Percentiles rank a stretch among this genome's conserved stretches.
phyloP scores from a whole-genome alignment of 2,888 invertebrate species.

The Limnephilus rhombicus region DNA sequence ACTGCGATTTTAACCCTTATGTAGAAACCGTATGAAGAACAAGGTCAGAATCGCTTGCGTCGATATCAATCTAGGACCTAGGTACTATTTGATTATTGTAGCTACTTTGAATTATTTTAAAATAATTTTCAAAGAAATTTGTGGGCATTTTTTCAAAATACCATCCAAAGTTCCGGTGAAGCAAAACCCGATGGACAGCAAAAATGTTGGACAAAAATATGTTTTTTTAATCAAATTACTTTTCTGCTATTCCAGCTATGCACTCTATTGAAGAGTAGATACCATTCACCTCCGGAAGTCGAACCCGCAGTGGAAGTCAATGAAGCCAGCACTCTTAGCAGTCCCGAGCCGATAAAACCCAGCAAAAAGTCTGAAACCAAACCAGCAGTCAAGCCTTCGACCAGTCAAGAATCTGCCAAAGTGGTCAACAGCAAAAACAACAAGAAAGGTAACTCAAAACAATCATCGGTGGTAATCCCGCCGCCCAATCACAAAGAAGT shows the following conservation, averaged over 20 bases:
- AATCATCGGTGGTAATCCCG: background rate
- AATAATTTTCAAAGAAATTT: too few relatives aligned
- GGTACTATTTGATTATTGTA: too few relatives aligned
- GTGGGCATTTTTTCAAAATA: too few relatives aligned
- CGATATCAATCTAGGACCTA: too few relatives aligned
- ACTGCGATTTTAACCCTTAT: too few relatives aligned
- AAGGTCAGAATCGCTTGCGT: too few relatives aligned
- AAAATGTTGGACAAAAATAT: background rate
- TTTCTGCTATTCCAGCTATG: constrained; percentile 53
- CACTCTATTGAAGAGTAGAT: constrained; percentile 55
- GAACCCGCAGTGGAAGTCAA: constrained; percentile 73
- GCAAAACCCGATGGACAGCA: too few relatives aligned
- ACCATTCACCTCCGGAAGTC: constrained; percentile 66
- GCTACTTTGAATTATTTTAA: too few relatives aligned
- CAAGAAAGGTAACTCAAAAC: constrained; percentile 59
- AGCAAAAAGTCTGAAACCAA: constrained; percentile 7
- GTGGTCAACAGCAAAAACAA: background rate
- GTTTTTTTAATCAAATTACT: background rate
- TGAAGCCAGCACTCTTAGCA: constrained; percentile 68
- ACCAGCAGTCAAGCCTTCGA: background rate
- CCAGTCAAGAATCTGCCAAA: background rate
- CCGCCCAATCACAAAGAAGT: constrained; percentile 54
- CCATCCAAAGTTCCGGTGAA: too few relatives aligned
- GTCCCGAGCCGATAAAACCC: constrained; percentile 3
- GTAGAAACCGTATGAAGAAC: too few relatives aligned